A percentile compares a stretch with the other conserved stretches of the same genome.
These are phyloP conservation scores for Euphonia xanthogaster DNA, from an alignment of 2,797 vertebrate genomes.

Conservation along the genomic window DNA sequence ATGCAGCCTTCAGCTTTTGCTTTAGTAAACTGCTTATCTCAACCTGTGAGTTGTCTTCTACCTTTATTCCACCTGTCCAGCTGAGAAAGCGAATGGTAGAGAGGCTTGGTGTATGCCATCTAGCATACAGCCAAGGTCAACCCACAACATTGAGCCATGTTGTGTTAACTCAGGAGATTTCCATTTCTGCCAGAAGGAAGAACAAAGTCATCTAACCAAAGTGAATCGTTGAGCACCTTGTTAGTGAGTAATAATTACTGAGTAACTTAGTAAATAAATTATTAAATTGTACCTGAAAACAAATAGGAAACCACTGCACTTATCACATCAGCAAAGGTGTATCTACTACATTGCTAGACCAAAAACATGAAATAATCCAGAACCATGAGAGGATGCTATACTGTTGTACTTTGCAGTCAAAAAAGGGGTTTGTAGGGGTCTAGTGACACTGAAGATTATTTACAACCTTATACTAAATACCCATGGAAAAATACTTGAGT, in stretches of 20 bases:
- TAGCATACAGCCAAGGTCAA: background rate
- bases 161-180: background rate
- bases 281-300: background rate
- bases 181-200: background rate
- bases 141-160: background rate
- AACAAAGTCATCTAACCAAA: background rate
- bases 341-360: background rate
- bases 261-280: background rate
- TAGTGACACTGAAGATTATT: background rate
- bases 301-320: background rate
- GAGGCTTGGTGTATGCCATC: background rate
- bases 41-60: background rate
- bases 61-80: background rate
- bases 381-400: background rate
- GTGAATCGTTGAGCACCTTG: background rate
- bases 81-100: background rate
- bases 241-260: background rate
- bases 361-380: background rate
- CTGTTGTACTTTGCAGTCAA: rapidly evolving
- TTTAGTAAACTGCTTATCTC: background rate
- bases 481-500: background rate
- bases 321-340: background rate
- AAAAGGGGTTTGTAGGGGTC: background rate
- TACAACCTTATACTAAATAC: background rate
- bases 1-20: background rate